A percentile compares a stretch with the other conserved stretches of the same genome.
These are phyloP conservation scores for Dryococelus australis DNA, from an alignment of 2,888 invertebrate species.

Conservation along the genomic window DNA sequence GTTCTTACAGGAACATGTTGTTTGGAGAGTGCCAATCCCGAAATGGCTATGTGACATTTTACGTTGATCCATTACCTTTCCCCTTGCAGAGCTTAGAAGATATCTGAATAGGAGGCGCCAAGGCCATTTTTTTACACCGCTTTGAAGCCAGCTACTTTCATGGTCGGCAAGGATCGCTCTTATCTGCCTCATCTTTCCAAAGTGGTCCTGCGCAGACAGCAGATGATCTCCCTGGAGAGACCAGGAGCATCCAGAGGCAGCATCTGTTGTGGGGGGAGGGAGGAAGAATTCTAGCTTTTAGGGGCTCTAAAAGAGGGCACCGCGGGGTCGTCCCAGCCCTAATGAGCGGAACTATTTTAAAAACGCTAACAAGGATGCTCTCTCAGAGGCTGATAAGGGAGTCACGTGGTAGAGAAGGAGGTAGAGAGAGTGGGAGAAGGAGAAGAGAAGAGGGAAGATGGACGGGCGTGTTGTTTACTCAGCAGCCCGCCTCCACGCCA, in stretches of 20 bases:
- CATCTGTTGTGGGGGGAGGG: not conserved
- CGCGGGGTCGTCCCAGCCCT: not conserved
- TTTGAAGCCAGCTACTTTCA: not conserved
- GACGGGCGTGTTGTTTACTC: not conserved
- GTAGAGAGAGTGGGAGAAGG: not conserved
- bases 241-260: not conserved
- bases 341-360: not conserved
- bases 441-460: not conserved
- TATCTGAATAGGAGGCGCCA: not conserved
- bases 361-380: constrained; percentile 16
- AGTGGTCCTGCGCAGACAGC: constrained; percentile 3
- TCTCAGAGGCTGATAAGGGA: not conserved
- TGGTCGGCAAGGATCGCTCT: not conserved
- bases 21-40: not conserved
- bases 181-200: not conserved
- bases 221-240: not conserved
- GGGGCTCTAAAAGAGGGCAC: constrained; percentile 10
- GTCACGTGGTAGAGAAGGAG: not conserved
- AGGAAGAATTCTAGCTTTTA: not conserved
- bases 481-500: not conserved
- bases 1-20: not conserved
- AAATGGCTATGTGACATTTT: not conserved
- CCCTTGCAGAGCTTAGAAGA: not conserved
- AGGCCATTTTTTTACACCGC: not conserved
- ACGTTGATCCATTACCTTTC: not conserved